A percentile compares a stretch with the other conserved stretches of the same genome.
These are phyloP conservation scores for Montipora sp. DNA, from an alignment of 64 coral and sea anemone species.

Conservation along the genomic window DNA sequence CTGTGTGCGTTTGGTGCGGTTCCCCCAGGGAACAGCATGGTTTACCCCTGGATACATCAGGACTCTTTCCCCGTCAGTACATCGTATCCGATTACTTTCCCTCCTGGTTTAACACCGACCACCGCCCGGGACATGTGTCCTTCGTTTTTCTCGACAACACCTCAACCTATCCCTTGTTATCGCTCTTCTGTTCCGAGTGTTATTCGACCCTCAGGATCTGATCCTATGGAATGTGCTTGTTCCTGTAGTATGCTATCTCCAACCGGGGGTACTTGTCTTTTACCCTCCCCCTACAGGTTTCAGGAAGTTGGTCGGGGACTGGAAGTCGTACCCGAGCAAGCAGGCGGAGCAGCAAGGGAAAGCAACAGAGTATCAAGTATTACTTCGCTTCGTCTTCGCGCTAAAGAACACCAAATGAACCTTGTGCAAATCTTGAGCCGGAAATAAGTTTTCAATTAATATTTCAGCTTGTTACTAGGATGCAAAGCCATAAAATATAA, in stretches of 20 bases:
- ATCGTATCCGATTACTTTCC: constrained; percentile 39
- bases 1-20: constrained; percentile 88
- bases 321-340: constrained; percentile 60
- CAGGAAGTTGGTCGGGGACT: constrained; percentile 44
- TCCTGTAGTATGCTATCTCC: constrained; percentile 35
- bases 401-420: constrained; percentile 90
- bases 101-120: background rate
- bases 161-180: constrained; percentile 1
- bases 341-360: constrained; percentile 56
- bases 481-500: background rate
- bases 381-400: constrained; percentile 77
- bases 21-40: constrained; percentile 64
- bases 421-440: constrained; percentile 65
- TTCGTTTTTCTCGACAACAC: background rate
- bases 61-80: constrained; percentile 47
- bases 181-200: constrained; percentile 11
- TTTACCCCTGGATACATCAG: constrained; percentile 85
- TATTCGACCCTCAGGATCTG: background rate
- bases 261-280: constrained; percentile 62
- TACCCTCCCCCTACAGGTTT: constrained; percentile 55
- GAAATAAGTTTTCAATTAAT: constrained; percentile 9
- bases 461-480: background rate
- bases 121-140: constrained; percentile 45
- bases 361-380: constrained; percentile 79
- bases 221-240: constrained; percentile 14